phyloP scores from a whole-genome alignment of 2,888 invertebrate genomes.

The Sinotaia quadrata region DNA sequence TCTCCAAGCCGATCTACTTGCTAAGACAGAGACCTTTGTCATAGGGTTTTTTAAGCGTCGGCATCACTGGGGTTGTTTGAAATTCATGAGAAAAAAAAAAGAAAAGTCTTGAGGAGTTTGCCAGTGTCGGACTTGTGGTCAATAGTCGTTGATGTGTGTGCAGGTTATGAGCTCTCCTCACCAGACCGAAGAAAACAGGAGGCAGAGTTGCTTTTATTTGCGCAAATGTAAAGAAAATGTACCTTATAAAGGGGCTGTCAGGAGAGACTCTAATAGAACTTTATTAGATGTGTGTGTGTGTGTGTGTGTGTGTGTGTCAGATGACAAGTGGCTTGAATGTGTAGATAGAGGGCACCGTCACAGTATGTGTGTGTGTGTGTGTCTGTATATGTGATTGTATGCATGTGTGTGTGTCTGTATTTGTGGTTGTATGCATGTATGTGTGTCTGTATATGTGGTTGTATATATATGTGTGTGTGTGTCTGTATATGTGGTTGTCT shows the following conservation, averaged over 20 bases:
- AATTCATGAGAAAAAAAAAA: no score
- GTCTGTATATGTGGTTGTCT: neutral
- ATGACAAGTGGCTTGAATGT: neutral
- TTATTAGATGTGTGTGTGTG: constrained; percentile 4
- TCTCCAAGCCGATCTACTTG: no score
- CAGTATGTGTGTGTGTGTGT: neutral
- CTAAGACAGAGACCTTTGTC: no score
- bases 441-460: neutral
- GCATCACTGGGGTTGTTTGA: no score
- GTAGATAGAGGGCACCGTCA: neutral
- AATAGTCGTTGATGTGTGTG: constrained; percentile 7
- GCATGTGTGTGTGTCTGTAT: neutral
- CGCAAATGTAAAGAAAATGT: no score
- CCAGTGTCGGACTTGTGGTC: no score
- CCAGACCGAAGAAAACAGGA: no score
- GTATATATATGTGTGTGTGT: constrained; percentile 5
- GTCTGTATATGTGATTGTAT: neutral
- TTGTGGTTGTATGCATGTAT: neutral
- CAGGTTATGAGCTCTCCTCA: neutral
- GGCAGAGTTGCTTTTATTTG: no score
- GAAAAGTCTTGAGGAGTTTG: no score
- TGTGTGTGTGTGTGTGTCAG: constrained; percentile 2
- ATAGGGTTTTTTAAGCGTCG: no score
- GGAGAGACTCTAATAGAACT: no score
- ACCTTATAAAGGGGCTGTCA: neutral